These are phyloP conservation scores for Eupeodes luniger DNA, from an alignment of 2,888 invertebrate species.

Conservation along the genomic window DNA sequence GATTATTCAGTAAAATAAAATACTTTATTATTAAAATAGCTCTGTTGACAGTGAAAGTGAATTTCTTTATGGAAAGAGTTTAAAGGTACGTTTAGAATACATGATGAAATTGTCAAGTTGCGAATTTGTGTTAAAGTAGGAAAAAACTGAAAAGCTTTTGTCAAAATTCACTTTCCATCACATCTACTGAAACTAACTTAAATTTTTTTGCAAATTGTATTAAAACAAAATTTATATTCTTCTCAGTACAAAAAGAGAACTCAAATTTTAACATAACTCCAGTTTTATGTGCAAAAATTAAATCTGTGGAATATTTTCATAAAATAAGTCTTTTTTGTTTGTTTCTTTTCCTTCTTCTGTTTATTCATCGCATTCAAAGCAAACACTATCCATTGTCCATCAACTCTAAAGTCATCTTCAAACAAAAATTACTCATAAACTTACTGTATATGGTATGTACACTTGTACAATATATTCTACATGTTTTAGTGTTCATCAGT, in stretches of 20 bases:
- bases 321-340: background rate
- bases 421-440: background rate
- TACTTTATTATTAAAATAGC: too few relatives aligned
- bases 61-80: too few relatives aligned
- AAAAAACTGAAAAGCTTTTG: too few relatives aligned
- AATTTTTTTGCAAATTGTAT: too few relatives aligned
- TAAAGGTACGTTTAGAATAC: too few relatives aligned
- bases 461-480: background rate
- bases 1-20: too few relatives aligned
- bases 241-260: background rate
- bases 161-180: too few relatives aligned
- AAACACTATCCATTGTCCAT: constrained; percentile 32
- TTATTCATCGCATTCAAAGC: background rate
- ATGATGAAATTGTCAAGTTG: too few relatives aligned
- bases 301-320: constrained; percentile 12
- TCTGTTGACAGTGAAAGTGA: too few relatives aligned
- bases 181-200: too few relatives aligned
- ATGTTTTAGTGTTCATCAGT: constrained; percentile 6
- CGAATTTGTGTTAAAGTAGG: too few relatives aligned
- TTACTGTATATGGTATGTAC: background rate
- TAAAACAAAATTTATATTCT: constrained; percentile 4
- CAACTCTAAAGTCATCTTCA: constrained; percentile 44
- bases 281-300: background rate
- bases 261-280: background rate
- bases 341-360: background rate